Evolutionary conservation across 1,140 invertebrate genomes (phyloP), one percentile per base, ranked within the genome.

Genomic region (Pseudomyrmex gracilis): DNA sequence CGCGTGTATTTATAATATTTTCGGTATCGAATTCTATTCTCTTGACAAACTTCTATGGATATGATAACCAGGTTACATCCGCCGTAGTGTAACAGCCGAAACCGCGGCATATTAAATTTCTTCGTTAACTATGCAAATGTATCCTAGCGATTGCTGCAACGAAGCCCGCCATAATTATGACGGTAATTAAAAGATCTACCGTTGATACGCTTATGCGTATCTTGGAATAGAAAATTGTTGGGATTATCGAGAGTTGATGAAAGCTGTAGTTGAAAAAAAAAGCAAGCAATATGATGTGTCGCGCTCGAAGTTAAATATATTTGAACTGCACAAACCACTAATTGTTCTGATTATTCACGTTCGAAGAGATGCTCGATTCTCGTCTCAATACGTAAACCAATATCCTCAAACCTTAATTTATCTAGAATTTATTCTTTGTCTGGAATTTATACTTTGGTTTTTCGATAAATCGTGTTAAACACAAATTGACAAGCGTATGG

Each of bases 51-150:
- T 71, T 71, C 43, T 47, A 64, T 5, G 24, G 17, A 24, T 49
- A 58, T 45, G 60, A 80, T 70, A 80, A 80, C 76, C 66, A 61
- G 24, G 64, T 12, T 13, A 61, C 20, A 47, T n/a, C 20, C 64
- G 8, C 20, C 22, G n/a, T 70, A 68, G n/a, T 80, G 7, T 55
- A 68, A 78, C 63, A 78, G 10, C 53, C 15, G 20, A 78, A 70
- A 51, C 73, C 22, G 34, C 43, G 13, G 66, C 43, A 71, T 71
- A 80, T 80, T 80, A 80, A 71, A 80, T 80, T 80, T 80, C 76
- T 80, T 80, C 53, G 55, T 34, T 80, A 80, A 80, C 66, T 80
- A 58, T 71, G 66, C n/a, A 80, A 34, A 34, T 34, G 58, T 80
- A 47, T 58, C 24, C 53, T 47, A 47, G 43, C 53, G 43, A 80